Evolutionary conservation across 1,140 invertebrate genomes (phyloP).

Genomic region (Lepidurus packardi): DNA sequence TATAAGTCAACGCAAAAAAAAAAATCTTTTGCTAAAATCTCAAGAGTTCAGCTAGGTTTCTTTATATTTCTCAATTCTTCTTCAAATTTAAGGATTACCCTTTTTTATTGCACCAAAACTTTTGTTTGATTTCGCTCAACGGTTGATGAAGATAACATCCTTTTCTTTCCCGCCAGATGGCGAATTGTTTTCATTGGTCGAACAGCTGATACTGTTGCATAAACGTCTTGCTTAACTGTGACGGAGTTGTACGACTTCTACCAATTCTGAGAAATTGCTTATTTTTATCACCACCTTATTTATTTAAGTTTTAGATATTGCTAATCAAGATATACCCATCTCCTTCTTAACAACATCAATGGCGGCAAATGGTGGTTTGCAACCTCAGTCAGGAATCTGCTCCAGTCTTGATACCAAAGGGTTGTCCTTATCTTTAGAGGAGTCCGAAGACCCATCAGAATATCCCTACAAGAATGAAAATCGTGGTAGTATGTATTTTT

Average conservation of each 20-base stretch:
- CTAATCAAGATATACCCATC: neutral
- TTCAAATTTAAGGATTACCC: too few relatives aligned
- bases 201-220: neutral
- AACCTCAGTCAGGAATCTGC: neutral
- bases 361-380: neutral
- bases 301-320: neutral
- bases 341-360: neutral
- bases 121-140: too few relatives aligned
- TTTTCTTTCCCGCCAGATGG: neutral
- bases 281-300: neutral
- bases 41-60: too few relatives aligned
- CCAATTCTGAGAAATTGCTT: neutral
- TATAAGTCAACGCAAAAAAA: too few relatives aligned
- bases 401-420: neutral
- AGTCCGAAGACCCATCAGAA: neutral
- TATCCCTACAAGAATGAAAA: constrained; percentile 2
- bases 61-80: too few relatives aligned
- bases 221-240: neutral
- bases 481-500: neutral
- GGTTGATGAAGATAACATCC: neutral
- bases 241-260: neutral
- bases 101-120: too few relatives aligned
- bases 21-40: too few relatives aligned
- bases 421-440: constrained; percentile 7
- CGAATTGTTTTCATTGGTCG: neutral